Conservation (phyloP, 2,888 invertebrate genomes). For the Sinhomidia bicolor region DNA sequence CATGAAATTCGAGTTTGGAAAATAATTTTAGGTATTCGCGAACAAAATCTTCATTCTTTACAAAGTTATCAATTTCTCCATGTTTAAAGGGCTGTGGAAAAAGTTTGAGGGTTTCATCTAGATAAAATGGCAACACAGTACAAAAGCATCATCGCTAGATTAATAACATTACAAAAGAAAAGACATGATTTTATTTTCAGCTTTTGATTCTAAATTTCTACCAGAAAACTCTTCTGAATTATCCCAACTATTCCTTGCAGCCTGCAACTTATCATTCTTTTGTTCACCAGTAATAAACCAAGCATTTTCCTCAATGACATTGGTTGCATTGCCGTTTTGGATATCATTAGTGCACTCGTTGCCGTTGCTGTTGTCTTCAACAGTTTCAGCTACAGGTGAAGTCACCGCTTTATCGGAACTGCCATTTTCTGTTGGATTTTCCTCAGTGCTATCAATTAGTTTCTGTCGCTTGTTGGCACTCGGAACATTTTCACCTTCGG, state of each 20-base stretch:
- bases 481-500: neutral
- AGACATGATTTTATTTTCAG: neutral
- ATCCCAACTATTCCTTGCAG: slow-evolving; percentile 32
- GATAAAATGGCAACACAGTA: too few species aligned
- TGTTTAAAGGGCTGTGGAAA: slow-evolving; percentile 72
- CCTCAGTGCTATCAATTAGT: slow-evolving; percentile 4
- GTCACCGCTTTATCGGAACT: neutral
- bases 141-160: neutral
- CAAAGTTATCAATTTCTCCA: slow-evolving; percentile 72
- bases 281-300: slow-evolving; percentile 10
- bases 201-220: neutral
- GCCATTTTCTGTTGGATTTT: neutral
- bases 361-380: neutral
- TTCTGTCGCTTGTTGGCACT: slow-evolving; percentile 26
- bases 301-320: slow-evolving; percentile 18
- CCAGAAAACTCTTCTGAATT: neutral
- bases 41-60: slow-evolving; percentile 71
- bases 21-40: slow-evolving; percentile 60
- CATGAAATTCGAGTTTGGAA: slow-evolving; percentile 65
- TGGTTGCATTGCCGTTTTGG: neutral
- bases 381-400: neutral
- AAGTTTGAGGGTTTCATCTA: slow-evolving; percentile 13
- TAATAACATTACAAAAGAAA: too few species aligned
- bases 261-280: neutral
- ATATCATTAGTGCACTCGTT: neutral